Conservation (phyloP, 1,140 invertebrate species). For the Sycophila sp. region DNA sequence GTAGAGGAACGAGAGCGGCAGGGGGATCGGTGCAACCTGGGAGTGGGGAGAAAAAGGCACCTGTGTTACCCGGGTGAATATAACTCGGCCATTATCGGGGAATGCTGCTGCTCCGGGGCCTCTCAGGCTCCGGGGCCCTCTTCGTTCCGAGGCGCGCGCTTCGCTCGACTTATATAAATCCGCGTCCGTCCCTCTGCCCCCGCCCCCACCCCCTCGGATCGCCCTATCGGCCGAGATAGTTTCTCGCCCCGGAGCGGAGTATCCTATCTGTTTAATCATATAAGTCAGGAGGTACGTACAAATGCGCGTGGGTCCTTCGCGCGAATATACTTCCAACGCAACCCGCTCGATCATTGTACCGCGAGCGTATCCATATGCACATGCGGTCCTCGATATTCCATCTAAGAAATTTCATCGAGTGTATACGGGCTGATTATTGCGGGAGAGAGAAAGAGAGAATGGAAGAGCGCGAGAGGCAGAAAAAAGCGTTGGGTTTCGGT, state of each 20-base stretch:
- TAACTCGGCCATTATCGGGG: conserved; percentile 62
- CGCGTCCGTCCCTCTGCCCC: conserved; percentile 5
- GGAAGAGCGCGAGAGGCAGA: conserved; percentile 19
- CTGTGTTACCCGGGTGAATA: conserved; percentile 63
- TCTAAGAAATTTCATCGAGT: conserved; percentile 28
- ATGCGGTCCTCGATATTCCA: neutral
- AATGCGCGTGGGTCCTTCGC: conserved; percentile 33
- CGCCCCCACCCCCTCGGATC: no score
- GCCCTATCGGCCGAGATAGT: conserved; percentile 22
- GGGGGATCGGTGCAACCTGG: conserved; percentile 14
- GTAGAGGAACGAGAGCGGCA: conserved; percentile 1
- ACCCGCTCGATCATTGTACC: no score
- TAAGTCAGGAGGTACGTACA: conserved; percentile 43
- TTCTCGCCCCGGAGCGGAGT: conserved; percentile 15
- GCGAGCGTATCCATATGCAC: neutral
- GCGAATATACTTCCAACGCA: conserved; percentile 26
- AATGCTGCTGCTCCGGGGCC: conserved; percentile 55
- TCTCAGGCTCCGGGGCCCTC: conserved; percentile 2
- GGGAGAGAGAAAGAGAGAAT: conserved; percentile 26
- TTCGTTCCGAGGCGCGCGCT: conserved; percentile 19
- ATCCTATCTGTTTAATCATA: conserved; percentile 40
- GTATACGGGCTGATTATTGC: conserved; percentile 2
- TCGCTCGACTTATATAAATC: conserved; percentile 13
- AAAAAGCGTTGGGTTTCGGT: conserved; percentile 47
- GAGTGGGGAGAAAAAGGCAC: conserved; percentile 46